Conservation (phyloP, 1,140 invertebrate genomes). For the Zaprionus capensis region DNA sequence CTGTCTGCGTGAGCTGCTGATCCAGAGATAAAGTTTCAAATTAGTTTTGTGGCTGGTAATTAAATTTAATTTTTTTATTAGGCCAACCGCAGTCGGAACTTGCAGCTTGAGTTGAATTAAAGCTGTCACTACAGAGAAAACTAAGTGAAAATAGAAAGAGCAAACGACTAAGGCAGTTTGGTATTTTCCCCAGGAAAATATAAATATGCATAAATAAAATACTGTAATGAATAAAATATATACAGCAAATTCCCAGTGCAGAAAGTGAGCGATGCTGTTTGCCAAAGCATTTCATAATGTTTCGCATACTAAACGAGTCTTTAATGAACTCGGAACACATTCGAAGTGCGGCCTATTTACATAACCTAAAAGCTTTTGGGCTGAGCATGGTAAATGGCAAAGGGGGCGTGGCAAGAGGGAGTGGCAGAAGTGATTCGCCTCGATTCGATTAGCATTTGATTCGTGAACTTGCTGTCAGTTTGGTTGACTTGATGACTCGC, state of each 20-base stretch:
- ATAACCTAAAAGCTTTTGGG: slow-evolving; percentile 59
- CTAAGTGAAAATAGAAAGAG: too few species aligned
- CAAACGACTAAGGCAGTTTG: neutral
- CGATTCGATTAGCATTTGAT: slow-evolving; percentile 75
- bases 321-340: slow-evolving; percentile 4
- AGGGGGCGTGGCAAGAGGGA: neutral
- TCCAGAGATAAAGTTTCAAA: slow-evolving; percentile 79
- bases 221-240: neutral
- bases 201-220: slow-evolving; percentile 2
- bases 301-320: neutral
- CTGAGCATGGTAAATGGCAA: slow-evolving; percentile 7
- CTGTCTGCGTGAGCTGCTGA: slow-evolving; percentile 47
- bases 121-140: neutral
- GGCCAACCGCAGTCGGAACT: slow-evolving; percentile 43
- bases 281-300: neutral
- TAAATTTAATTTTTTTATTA: slow-evolving; percentile 82
- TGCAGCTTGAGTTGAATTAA: slow-evolving; percentile 1
- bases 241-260: too few species aligned
- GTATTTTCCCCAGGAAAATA: neutral
- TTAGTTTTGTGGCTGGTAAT: slow-evolving; percentile 80
- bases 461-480: slow-evolving; percentile 71
- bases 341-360: slow-evolving; percentile 25
- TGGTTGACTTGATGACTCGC: slow-evolving; percentile 70
- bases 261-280: neutral
- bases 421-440: neutral